Evolutionary conservation across 2,797 vertebrate species (phyloP), one percentile per base, ranked within the genome.

Genomic region (Taenioides sp.): DNA sequence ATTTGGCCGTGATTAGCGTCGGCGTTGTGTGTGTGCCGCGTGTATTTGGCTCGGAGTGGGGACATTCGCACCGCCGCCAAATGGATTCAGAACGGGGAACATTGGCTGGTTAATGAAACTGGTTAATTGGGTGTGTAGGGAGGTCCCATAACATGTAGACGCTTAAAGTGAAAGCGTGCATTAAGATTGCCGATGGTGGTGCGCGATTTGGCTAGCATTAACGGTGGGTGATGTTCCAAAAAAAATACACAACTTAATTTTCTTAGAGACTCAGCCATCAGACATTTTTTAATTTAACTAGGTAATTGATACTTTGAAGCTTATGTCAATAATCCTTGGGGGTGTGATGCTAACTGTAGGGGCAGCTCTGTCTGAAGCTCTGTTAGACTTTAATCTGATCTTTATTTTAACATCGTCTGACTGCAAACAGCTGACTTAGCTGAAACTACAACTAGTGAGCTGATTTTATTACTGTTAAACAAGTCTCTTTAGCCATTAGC

Each of bases 51-150:
- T 88, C 82, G 84, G 90, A 92, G 89, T 78, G 3, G 84, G 74
- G 82, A 60, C 77, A 67, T 83, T 69, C 84, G 87, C 81, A 87
- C 31, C 75, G 82, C 83, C 76, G 77, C 84, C 86, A 90, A 92
- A 92, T 94, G 91, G 90, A 93, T 94, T 90, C 72, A 83, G 84
- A 93, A 89, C 70, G 76, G 90, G 88, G 89, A 72, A 65, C 85
- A 86, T 88, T 79, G 86, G 86, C 87, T 86, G 80, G 85, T 86
- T 92, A 93, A 93, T 94, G 91, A 92, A 92, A 87, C 88, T 66
- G 85, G 87, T 93, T 94, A 93, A 94, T 92, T 93, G 90, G 84
- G 82, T 93, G 92, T 93, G 91, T 88, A 84, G 90, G 77, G 81
- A 86, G 82, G 18, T 72, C 82, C 85, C 81, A 81, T 89, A 88